phyloP scores from a whole-genome alignment of 1,140 invertebrate species.

The Sarcophaga bullata region DNA sequence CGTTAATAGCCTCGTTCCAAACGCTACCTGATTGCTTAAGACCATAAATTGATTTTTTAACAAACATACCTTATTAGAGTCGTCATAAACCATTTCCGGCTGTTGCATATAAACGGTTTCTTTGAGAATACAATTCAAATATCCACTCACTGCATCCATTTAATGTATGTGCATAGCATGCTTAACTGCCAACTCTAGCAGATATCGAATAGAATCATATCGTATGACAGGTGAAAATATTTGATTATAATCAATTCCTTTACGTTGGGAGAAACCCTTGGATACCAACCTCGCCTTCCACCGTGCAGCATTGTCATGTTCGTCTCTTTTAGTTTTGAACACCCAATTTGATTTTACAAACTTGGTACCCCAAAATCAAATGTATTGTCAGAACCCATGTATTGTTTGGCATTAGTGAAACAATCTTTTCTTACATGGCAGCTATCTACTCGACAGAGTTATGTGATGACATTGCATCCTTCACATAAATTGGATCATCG shows the following conservation, averaged over 20 bases:
- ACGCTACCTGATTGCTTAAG: constrained; percentile 52
- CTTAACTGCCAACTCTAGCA: constrained; percentile 48
- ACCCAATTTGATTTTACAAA: constrained; percentile 41
- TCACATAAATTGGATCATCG: no score
- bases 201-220: constrained; percentile 44
- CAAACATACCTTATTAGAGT: constrained; percentile 35
- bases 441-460: background rate
- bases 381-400: constrained; percentile 49
- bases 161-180: constrained; percentile 45
- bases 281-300: constrained; percentile 65
- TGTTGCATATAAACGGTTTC: constrained; percentile 53
- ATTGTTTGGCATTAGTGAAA: constrained; percentile 43
- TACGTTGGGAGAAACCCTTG: constrained; percentile 53
- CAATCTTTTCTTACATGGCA: constrained; percentile 17
- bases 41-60: constrained; percentile 56
- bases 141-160: constrained; percentile 51
- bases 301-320: background rate
- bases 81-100: constrained; percentile 50
- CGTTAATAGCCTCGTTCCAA: constrained; percentile 52
- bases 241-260: constrained; percentile 42
- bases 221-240: constrained; percentile 31
- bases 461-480: background rate
- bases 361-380: background rate
- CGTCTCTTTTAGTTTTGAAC: constrained; percentile 43
- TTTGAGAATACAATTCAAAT: constrained; percentile 28